These are phyloP conservation scores for Catharus minimus DNA, from an alignment of 2,113 vertebrate species.

Conservation along the genomic window DNA sequence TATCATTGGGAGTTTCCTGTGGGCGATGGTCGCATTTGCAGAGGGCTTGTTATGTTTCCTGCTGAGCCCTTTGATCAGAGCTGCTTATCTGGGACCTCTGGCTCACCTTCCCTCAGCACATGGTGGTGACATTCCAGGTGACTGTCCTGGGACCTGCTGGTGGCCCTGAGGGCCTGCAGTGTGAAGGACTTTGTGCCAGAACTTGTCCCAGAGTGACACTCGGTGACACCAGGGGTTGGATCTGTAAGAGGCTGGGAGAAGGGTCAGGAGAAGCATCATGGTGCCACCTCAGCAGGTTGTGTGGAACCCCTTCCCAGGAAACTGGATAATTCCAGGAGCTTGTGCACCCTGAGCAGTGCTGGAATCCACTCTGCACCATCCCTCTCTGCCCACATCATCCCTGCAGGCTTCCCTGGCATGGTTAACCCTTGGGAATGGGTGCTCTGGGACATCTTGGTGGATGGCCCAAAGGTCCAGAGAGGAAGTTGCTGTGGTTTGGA, in stretches of 20 bases:
- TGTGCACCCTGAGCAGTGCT: background rate
- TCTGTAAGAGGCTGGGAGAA: accelerated
- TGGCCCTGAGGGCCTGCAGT: accelerated
- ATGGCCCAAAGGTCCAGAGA: background rate
- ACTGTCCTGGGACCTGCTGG: background rate
- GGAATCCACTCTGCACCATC: background rate
- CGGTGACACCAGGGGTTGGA: accelerated
- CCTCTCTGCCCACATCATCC: background rate
- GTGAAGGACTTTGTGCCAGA: background rate
- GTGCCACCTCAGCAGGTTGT: background rate
- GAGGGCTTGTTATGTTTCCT: background rate
- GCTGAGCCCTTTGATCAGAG: constrained; percentile 27
- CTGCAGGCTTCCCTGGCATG: accelerated
- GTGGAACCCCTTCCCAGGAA: background rate
- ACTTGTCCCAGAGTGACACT: background rate
- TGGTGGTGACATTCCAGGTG: background rate
- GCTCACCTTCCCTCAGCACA: background rate
- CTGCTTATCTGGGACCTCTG: constrained; percentile 49
- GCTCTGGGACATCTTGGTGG: background rate
- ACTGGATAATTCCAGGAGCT: background rate
- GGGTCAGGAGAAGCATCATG: background rate
- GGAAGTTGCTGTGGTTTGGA: background rate
- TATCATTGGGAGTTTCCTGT: background rate
- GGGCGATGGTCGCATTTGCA: background rate
- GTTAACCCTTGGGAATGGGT: background rate